phyloP scores from a whole-genome alignment of 2,888 invertebrate genomes.

The Nebria brevicollis region DNA sequence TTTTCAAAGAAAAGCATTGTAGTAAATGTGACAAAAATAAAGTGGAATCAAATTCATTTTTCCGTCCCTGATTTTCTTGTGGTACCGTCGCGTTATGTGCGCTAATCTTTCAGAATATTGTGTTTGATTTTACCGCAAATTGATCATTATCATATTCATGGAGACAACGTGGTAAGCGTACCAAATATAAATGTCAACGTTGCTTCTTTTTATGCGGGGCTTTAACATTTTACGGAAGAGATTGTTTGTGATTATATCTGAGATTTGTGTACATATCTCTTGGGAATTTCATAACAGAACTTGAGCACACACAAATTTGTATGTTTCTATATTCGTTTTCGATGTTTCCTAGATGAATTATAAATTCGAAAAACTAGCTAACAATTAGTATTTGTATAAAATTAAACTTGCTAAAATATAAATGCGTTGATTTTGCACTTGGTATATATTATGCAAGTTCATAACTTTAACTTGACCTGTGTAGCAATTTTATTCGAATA shows the following conservation, averaged over 20 bases:
- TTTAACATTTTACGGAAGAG: background rate
- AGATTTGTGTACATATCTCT: background rate
- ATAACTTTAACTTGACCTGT: no score
- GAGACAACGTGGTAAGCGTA: background rate
- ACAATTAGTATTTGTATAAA: no score
- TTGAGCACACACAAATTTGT: background rate
- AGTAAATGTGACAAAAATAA: background rate
- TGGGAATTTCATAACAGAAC: background rate
- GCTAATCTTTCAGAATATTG: constrained; percentile 28
- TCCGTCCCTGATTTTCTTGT: background rate
- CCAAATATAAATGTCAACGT: background rate
- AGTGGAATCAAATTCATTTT: background rate
- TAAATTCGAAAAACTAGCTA: no score
- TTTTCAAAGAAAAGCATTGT: background rate
- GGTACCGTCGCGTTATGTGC: constrained; percentile 15
- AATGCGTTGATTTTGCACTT: no score
- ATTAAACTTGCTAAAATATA: no score
- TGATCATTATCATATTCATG: constrained; percentile 40
- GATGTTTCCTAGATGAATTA: background rate
- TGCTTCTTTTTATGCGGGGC: background rate
- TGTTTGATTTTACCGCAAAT: constrained; percentile 31
- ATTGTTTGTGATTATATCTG: background rate
- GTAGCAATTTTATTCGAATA: no score
- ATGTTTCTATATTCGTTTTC: background rate
- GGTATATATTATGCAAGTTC: no score